Evolutionary conservation across 2,888 invertebrate genomes (phyloP).

Genomic region (Drosophila basisetae): DNA sequence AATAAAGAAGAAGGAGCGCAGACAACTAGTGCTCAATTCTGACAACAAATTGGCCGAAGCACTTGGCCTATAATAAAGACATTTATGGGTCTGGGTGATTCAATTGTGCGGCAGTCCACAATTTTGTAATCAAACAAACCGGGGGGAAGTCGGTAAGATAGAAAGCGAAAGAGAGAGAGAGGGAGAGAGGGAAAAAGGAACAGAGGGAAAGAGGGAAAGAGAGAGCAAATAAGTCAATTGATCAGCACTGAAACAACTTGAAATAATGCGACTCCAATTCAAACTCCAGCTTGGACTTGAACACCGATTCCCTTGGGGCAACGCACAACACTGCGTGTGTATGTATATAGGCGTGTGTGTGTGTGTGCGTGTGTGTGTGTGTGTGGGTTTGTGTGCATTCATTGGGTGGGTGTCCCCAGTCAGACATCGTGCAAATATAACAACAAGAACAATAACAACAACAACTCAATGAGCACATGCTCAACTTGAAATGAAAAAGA

Average conservation of each 20-base stretch:
- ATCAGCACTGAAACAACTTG: conserved; percentile 19
- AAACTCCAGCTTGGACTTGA: conserved; percentile 12
- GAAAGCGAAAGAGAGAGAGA: not conserved
- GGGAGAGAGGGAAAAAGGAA: not conserved
- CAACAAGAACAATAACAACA: conserved; percentile 33
- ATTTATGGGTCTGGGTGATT: conserved; percentile 65
- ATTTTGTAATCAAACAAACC: conserved; percentile 45
- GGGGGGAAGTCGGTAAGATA: not conserved
- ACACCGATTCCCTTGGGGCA: conserved; percentile 44
- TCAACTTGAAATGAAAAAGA: conserved; percentile 46
- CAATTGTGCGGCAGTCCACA: conserved; percentile 66
- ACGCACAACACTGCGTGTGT: conserved; percentile 59
- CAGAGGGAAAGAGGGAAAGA: not conserved
- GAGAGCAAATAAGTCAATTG: conserved; percentile 15
- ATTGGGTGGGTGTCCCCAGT: conserved; percentile 56
- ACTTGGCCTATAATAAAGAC: conserved; percentile 74
- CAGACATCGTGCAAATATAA: conserved; percentile 51
- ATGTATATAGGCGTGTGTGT: conserved; percentile 40
- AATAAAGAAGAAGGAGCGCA: conserved; percentile 1
- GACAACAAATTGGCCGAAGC: conserved; percentile 60
- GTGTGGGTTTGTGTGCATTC: conserved; percentile 27
- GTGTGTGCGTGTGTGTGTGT: conserved; percentile 41
- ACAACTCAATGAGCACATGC: conserved; percentile 75
- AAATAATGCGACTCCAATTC: conserved; percentile 46
- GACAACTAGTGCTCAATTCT: conserved; percentile 9